Conservation (phyloP, 2,113 vertebrate species). For the Xenotilapia longispinis region DNA sequence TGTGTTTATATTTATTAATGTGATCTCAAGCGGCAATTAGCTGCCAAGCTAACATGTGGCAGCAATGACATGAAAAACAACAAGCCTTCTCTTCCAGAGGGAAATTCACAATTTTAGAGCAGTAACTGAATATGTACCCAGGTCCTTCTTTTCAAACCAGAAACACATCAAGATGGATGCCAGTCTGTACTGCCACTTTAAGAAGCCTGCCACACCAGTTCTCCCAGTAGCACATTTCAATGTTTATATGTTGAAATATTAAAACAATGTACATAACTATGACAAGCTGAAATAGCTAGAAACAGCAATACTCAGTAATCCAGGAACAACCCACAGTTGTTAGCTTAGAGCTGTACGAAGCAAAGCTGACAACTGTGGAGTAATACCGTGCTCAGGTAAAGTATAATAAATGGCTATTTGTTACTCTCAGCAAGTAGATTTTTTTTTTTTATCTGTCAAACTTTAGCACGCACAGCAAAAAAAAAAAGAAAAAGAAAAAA, state of each 20-base stretch:
- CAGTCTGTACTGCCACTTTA: background rate
- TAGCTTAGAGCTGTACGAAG: background rate
- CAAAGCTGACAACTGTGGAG: background rate
- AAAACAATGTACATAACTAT: background rate
- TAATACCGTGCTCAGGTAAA: background rate
- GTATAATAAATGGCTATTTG: background rate
- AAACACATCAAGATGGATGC: background rate
- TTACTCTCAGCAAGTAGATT: background rate
- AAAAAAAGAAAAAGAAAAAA: rapidly evolving
- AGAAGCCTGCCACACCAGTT: background rate
- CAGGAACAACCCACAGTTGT: background rate
- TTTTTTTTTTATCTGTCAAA: background rate
- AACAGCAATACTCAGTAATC: background rate
- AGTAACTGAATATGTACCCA: background rate
- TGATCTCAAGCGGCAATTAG: slow-evolving; percentile 7
- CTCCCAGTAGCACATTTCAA: background rate
- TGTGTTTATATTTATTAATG: background rate
- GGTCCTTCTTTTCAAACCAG: background rate
- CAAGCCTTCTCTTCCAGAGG: background rate
- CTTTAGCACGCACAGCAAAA: background rate
- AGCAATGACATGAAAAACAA: background rate
- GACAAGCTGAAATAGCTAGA: background rate
- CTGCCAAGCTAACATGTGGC: background rate
- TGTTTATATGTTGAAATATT: background rate
- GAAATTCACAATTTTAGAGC: background rate